Evolutionary conservation across 2,113 vertebrate genomes (phyloP).

Genomic region (Myotis brandtii): DNA sequence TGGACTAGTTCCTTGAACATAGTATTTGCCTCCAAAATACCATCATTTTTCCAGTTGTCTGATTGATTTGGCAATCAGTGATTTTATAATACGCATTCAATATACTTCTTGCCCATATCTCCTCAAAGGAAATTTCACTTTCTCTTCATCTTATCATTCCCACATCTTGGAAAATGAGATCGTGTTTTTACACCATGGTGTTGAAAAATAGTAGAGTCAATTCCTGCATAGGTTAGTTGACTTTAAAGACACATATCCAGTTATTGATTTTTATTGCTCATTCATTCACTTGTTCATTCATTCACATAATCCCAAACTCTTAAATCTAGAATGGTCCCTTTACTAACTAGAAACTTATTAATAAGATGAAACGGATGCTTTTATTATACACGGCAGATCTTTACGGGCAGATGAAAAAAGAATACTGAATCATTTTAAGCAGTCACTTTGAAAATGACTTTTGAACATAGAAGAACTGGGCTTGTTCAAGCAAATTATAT

Average conservation of each 20-base stretch:
- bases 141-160: neutral
- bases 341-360: neutral
- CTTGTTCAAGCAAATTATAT: conserved; percentile 33
- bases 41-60: neutral
- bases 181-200: neutral
- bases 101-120: neutral
- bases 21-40: neutral
- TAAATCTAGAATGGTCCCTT: neutral
- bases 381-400: neutral
- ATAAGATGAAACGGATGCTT: neutral
- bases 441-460: conserved; percentile 43
- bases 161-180: neutral
- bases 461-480: conserved; percentile 31
- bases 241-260: neutral
- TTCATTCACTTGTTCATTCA: neutral
- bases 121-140: neutral
- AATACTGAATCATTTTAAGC: conserved; percentile 18
- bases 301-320: neutral
- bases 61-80: neutral
- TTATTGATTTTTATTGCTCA: neutral
- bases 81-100: neutral
- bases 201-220: neutral
- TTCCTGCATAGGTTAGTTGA: neutral
- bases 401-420: neutral
- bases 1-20: neutral